Conservation (phyloP, 2,888 invertebrate species). For the Hypercompe scribonia region DNA sequence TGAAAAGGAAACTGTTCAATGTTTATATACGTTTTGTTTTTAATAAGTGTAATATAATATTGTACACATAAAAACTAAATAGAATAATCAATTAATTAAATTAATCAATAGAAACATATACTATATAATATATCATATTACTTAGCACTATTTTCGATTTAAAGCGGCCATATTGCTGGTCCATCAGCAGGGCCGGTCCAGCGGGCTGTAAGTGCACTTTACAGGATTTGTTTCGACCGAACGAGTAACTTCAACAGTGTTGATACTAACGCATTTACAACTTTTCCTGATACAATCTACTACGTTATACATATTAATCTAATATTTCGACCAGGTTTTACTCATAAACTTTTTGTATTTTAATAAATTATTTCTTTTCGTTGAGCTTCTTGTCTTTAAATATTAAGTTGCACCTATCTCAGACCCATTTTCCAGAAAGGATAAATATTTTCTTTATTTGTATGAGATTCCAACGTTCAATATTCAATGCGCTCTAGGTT, state of each 20-base stretch:
- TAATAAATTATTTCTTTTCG: not conserved
- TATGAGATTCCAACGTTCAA: too few species aligned
- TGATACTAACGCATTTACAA: constrained; percentile 6
- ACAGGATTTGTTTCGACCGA: constrained; percentile 59
- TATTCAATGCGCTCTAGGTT: too few species aligned
- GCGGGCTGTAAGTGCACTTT: constrained; percentile 57
- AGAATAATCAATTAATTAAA: not conserved
- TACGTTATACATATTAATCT: not conserved
- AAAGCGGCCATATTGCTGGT: constrained; percentile 24
- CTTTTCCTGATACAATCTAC: not conserved
- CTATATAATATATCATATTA: too few species aligned
- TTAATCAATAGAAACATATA: too few species aligned
- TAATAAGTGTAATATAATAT: too few species aligned
- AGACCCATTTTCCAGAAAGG: too few species aligned
- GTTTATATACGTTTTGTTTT: too few species aligned
- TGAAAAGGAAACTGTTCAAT: too few species aligned
- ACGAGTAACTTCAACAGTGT: constrained; percentile 42
- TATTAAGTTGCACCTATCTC: not conserved
- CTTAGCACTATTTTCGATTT: constrained; percentile 41
- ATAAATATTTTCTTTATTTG: too few species aligned
- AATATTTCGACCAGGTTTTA: not conserved
- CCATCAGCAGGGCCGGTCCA: constrained; percentile 36
- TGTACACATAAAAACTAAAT: too few species aligned
- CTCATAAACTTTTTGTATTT: not conserved
- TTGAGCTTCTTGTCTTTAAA: not conserved